Evolutionary conservation across 2,113 vertebrate species (phyloP), one percentile per base, ranked within the genome.

Genomic region (Spermophilus dauricus): DNA sequence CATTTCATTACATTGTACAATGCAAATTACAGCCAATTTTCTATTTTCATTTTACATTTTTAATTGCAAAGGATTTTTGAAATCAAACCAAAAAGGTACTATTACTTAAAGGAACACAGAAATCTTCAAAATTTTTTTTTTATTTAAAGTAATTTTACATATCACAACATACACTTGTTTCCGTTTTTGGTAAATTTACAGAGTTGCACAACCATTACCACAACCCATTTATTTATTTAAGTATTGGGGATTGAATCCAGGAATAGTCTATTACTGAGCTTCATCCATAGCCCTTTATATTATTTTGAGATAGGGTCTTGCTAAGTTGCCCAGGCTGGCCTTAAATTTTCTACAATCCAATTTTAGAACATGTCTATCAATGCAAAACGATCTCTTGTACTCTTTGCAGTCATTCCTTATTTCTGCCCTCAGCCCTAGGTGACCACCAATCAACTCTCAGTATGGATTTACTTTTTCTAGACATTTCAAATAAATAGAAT

Each of bases 61-160:
- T 61, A 32, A 86, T 88, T 67, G 73, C 10, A 61, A 92, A 95
- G 42, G 73, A 82, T 13, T 94, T 83, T 34, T 34, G 11, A 30
- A 88, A 91, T 8, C 32, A 92, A 32, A 92, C 92, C 48, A 76
- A 77, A 77, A 69, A 48, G 8, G 8, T 42, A 87, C n/a, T 89
- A 69, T 86, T 95, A 87, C 61, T 91, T 80, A 51, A 69, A 9
- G 13, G 73, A 37, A 89, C n/a, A 92, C 32, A 77, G 20, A 67
- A 26, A 70, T 2, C 24, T 24, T 9, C n/a, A 42, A 86, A 39
- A 56, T 5, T 16, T 22, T 30, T 89, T 16, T 22, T 30, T 89
- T 89, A 86, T 73, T 42, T 91, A 37, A 94, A 58, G 53, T 86
- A 93, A 83, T 77, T 78, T 61, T 72, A 92, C 4, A 69, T 48